Evolutionary conservation across 2,888 invertebrate genomes (phyloP).

Genomic region (Cacoxenus indagator): DNA sequence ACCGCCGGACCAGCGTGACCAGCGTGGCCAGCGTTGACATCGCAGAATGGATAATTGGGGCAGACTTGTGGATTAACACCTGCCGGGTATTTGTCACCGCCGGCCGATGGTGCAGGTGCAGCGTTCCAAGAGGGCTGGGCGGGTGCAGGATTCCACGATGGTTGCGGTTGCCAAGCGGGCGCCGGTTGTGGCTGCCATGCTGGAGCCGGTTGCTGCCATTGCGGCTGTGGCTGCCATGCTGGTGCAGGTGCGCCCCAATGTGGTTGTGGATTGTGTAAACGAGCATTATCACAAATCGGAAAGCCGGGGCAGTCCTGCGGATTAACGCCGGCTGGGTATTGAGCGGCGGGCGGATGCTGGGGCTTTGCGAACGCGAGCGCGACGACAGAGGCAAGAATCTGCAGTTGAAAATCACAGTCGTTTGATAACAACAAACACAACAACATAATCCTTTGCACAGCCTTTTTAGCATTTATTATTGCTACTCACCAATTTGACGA

Average conservation of each 20-base stretch:
- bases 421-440: not conserved
- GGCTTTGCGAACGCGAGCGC: conserved; percentile 67
- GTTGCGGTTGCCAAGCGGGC: conserved; percentile 40
- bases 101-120: conserved; percentile 59
- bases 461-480: not conserved
- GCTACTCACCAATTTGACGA: conserved; percentile 70
- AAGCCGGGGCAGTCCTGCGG: conserved; percentile 72
- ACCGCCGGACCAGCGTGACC: conserved; percentile 58
- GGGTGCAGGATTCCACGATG: conserved; percentile 43
- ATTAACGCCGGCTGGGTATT: conserved; percentile 72
- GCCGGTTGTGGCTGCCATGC: conserved; percentile 43
- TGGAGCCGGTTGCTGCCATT: conserved; percentile 50
- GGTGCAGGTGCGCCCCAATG: conserved; percentile 65
- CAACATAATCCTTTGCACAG: conserved; percentile 1
- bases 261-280: conserved; percentile 67
- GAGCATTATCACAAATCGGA: conserved; percentile 73
- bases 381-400: conserved; percentile 65
- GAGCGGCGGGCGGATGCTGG: conserved; percentile 69
- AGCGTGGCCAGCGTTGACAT: conserved; percentile 68
- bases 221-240: conserved; percentile 51
- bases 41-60: conserved; percentile 74
- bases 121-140: conserved; percentile 62
- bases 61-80: conserved; percentile 72
- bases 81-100: conserved; percentile 71
- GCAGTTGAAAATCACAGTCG: conserved; percentile 1